Evolutionary conservation across 1,140 invertebrate species (phyloP), one percentile per base, ranked within the genome.

Genomic region (Drosophila trapezifrons): DNA sequence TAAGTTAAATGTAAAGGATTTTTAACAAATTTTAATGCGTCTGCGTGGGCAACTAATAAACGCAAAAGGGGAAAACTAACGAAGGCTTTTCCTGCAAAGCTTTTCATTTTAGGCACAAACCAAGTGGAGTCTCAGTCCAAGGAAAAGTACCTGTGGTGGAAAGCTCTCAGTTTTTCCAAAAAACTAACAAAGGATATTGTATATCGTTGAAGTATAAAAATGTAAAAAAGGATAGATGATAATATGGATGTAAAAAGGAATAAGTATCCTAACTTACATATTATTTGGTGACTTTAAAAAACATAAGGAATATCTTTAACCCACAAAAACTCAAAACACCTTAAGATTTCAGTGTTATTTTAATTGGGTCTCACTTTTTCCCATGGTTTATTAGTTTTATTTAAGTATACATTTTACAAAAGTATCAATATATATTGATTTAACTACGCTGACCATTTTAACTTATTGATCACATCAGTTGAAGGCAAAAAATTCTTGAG

Each of bases 391-490:
- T 70, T 69, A 47, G n/a, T 13, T 37, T 54, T 66, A 49, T 62
- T 73, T 82, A 83, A 83, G 80, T 84, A 79, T 64, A 78, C 65
- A 65, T 77, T 75, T 78, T 78, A 78, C 69, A 79, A 82, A 76
- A 67, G 52, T 71, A 51, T 64, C 43, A 76, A 37, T n/a, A 77
- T 74, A 73, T 69, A 77, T 77, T 57, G 64, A 57, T 66, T 81
- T 84, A 80, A 80, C 80, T 84, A 83, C 80, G 8, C 13, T 64
- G 76, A 63, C 64, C 60, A 59, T 60, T 76, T 69, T 51, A 54
- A 17, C 20, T 59, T 55, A 72, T 40, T 84, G 81, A 84, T 84
- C 76, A 58, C 43, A 84, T 84, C 81, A 85, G 75, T 76, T 65
- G 45, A 85, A 84, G 81, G 81, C 81, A 85, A 58, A 71, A 55